phyloP scores from a whole-genome alignment of 2,113 vertebrate genomes.

The Tragelaphus imberbis region DNA sequence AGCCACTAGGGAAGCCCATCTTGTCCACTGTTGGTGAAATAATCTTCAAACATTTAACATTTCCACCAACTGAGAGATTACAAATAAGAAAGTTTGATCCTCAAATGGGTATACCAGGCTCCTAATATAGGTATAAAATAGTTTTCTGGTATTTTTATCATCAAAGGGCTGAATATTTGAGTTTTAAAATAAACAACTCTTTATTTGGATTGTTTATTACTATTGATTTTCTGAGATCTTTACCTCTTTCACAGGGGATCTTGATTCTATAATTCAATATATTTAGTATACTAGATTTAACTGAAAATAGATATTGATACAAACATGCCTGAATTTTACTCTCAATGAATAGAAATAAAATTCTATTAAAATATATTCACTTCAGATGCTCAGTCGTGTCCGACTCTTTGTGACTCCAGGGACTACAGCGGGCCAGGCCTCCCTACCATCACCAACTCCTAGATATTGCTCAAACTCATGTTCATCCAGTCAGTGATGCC shows the following conservation, averaged over 20 bases:
- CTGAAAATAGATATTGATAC: background rate
- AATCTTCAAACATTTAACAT: background rate
- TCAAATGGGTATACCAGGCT: background rate
- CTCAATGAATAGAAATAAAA: background rate
- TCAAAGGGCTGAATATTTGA: background rate
- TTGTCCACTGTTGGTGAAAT: background rate
- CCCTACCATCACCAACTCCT: background rate
- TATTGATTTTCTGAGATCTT: background rate
- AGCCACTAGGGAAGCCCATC: background rate
- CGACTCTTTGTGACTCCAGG: background rate
- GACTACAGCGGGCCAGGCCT: background rate
- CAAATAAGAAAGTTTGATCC: background rate
- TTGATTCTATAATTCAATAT: background rate
- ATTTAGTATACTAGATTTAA: background rate
- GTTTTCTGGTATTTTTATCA: background rate
- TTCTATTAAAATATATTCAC: background rate
- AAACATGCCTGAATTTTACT: background rate
- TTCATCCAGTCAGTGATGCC: background rate
- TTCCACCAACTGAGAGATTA: background rate
- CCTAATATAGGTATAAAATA: background rate
- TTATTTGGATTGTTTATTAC: background rate
- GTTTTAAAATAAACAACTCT: background rate
- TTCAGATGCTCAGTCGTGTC: background rate
- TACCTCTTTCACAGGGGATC: background rate
- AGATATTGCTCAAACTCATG: background rate